phyloP scores from a whole-genome alignment of 2,888 invertebrate species.

The Pammene fasciana region DNA sequence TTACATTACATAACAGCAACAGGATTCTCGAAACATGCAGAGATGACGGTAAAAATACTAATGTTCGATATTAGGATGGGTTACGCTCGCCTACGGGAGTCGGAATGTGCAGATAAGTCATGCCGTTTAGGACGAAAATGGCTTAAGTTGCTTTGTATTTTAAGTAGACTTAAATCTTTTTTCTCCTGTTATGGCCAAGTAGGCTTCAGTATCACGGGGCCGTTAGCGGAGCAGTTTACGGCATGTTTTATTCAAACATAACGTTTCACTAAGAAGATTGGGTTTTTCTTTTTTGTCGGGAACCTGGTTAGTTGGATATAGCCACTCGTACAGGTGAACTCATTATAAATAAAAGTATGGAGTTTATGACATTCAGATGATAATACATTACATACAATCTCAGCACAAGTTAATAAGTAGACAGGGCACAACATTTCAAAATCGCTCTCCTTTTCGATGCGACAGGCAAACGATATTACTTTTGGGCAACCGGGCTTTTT shows the following conservation, averaged over 20 bases:
- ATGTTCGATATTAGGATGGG: constrained; percentile 6
- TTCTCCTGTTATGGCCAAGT: not conserved
- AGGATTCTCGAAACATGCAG: not conserved
- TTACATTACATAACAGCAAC: not conserved
- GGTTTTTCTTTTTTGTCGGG: constrained; percentile 16
- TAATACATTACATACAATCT: no score
- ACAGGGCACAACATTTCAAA: no score
- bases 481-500: no score
- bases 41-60: constrained; percentile 12
- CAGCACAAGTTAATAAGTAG: no score
- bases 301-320: constrained; percentile 1
- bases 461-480: no score
- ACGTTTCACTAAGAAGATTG: constrained; percentile 41
- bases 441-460: no score
- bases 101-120: constrained; percentile 3
- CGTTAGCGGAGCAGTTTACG: constrained; percentile 31
- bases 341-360: not conserved
- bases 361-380: not conserved
- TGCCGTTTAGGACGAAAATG: not conserved
- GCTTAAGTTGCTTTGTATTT: not conserved
- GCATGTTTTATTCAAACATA: constrained; percentile 41
- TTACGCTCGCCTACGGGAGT: constrained; percentile 9
- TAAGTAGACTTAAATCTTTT: not conserved
- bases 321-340: not conserved
- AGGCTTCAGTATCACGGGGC: constrained; percentile 12